A percentile compares a stretch with the other conserved stretches of the same genome.
Conservation (phyloP, 2,797 vertebrate genomes). For the Anguilla obscura region DNA sequence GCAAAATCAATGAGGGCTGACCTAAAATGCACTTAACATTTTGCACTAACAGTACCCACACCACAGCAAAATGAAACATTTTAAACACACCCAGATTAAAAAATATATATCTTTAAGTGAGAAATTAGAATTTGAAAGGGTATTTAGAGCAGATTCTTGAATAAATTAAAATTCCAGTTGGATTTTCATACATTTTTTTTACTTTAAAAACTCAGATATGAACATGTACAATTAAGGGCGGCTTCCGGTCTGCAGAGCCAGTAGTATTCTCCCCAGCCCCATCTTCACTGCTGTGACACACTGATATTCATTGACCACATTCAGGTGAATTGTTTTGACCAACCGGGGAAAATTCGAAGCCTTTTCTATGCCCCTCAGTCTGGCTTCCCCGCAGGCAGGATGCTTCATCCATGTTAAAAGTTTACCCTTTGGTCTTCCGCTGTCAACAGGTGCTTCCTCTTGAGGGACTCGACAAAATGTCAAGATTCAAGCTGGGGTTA, state of each 20-base stretch:
- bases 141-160: not conserved
- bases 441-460: conserved; percentile 29
- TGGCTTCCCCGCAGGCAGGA: not conserved
- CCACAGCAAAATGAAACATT: not conserved
- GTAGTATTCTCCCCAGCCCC: not conserved
- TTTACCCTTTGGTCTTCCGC: not conserved
- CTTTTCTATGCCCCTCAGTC: not conserved
- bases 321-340: not conserved
- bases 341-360: not conserved
- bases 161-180: not conserved
- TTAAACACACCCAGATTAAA: not conserved
- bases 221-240: not conserved
- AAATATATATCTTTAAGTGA: not conserved
- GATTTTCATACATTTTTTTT: not conserved
- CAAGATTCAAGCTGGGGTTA: conserved; percentile 45
- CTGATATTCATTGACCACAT: not conserved
- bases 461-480: conserved; percentile 47
- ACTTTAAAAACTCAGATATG: not conserved
- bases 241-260: not conserved
- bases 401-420: not conserved
- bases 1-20: not conserved
- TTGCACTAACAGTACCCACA: not conserved
- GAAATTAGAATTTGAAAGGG: not conserved
- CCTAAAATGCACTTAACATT: not conserved
- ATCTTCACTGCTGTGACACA: not conserved